A percentile compares a stretch with the other conserved stretches of the same genome.
phyloP scores from a whole-genome alignment of 2,113 vertebrate genomes.

The Clinocottus analis region DNA sequence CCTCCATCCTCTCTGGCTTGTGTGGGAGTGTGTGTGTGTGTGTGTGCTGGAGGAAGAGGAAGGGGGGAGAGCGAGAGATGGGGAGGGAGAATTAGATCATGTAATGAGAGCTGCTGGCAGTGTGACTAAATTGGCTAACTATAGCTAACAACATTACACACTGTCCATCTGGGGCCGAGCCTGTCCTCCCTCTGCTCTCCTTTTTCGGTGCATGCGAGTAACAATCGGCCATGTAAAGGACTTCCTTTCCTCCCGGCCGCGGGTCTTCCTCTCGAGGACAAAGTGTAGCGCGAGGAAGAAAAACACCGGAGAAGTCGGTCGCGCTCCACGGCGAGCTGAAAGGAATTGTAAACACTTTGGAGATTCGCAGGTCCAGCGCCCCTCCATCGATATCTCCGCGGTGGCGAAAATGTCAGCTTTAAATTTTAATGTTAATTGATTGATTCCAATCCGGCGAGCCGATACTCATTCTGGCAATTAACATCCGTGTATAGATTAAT shows the following conservation, averaged over 20 bases:
- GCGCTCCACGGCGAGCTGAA: constrained; percentile 31
- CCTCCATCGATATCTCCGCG: constrained; percentile 35
- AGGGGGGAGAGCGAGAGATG: constrained; percentile 38
- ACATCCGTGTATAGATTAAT: constrained; percentile 23
- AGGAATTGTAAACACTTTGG: constrained; percentile 26
- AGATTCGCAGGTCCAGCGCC: constrained; percentile 48
- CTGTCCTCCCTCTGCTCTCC: constrained; percentile 74
- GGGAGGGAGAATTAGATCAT: constrained; percentile 82
- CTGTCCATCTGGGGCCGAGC: constrained; percentile 81
- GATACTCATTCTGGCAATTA: constrained; percentile 31
- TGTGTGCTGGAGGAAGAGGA: constrained; percentile 58
- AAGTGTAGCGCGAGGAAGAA: constrained; percentile 47
- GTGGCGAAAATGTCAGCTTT: constrained; percentile 49
- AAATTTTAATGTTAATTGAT: constrained; percentile 41
- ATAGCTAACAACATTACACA: constrained; percentile 85
- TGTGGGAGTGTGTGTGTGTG: constrained; percentile 56
- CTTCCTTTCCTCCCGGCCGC: constrained; percentile 47
- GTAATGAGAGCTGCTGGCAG: constrained; percentile 83
- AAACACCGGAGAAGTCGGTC: constrained; percentile 18
- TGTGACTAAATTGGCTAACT: constrained; percentile 81
- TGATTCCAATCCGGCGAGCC: constrained; percentile 12
- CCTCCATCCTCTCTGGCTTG: constrained; percentile 64
- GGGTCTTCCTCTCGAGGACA: constrained; percentile 50
- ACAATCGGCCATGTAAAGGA: constrained; percentile 65
- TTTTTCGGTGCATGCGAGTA: constrained; percentile 64